These are phyloP conservation scores for Choristoneura rosaceana DNA, from an alignment of 2,888 invertebrate species.

Conservation along the genomic window DNA sequence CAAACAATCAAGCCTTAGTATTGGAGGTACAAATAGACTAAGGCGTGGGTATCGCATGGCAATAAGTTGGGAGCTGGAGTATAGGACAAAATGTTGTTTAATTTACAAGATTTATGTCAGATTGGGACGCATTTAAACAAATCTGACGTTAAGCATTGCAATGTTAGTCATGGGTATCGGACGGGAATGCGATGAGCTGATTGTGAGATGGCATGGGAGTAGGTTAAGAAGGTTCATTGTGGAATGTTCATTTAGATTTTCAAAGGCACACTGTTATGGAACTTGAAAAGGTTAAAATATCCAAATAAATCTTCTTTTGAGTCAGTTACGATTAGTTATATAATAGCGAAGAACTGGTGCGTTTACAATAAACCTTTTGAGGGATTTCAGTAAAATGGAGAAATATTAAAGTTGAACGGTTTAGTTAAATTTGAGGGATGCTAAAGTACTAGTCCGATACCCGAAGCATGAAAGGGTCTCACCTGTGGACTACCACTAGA, in stretches of 20 bases:
- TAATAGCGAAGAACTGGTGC: not conserved
- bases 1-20: constrained; percentile 61
- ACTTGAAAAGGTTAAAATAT: not conserved
- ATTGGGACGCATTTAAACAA: not conserved
- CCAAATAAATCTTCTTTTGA: not conserved
- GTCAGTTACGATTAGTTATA: not conserved
- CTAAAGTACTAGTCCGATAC: constrained; percentile 13
- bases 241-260: too few relatives aligned
- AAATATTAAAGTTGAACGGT: not conserved
- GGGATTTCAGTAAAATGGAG: not conserved
- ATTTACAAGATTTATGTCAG: not conserved
- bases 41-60: not conserved
- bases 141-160: too few relatives aligned
- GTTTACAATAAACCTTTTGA: not conserved
- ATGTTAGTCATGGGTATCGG: not conserved
- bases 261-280: not conserved
- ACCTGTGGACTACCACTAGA: constrained; percentile 96
- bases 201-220: not conserved
- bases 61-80: too few relatives aligned
- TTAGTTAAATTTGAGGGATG: not conserved
- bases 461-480: constrained; percentile 55
- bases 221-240: too few relatives aligned
- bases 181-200: not conserved
- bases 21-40: not conserved
- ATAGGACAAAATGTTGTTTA: too few relatives aligned